phyloP scores from a whole-genome alignment of 2,888 invertebrate genomes.

The Hypolimnas misippus region DNA sequence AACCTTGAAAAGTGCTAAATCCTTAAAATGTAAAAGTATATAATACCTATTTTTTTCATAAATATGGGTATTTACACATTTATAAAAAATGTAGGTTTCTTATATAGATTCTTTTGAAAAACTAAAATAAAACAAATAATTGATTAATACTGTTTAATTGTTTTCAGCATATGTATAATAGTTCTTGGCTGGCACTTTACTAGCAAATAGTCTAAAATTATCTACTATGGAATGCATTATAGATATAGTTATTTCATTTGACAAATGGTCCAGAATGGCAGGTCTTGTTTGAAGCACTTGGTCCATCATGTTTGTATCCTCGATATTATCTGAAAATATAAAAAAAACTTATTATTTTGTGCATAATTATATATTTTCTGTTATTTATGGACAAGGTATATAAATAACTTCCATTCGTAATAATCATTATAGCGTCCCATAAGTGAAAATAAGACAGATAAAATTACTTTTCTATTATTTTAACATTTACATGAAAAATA shows the following conservation, averaged over 20 bases:
- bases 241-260: slow-evolving; percentile 70
- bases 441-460: neutral
- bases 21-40: too few relatives aligned
- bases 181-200: slow-evolving; percentile 64
- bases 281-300: slow-evolving; percentile 54
- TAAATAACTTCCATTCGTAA: too few relatives aligned
- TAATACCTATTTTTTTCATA: too few relatives aligned
- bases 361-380: too few relatives aligned
- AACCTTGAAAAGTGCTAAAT: too few relatives aligned
- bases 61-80: too few relatives aligned
- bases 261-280: slow-evolving; percentile 65
- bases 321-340: slow-evolving; percentile 54
- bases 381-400: too few relatives aligned
- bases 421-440: too few relatives aligned
- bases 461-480: too few relatives aligned
- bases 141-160: slow-evolving; percentile 29
- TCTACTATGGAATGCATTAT: slow-evolving; percentile 73
- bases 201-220: slow-evolving; percentile 71
- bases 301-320: slow-evolving; percentile 57
- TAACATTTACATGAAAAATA: too few relatives aligned
- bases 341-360: neutral
- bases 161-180: slow-evolving; percentile 64
- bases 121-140: slow-evolving; percentile 20
- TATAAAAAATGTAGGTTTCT: too few relatives aligned
- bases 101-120: too few relatives aligned